Evolutionary conservation across 2,113 vertebrate genomes (phyloP), one percentile per base, ranked within the genome.

Genomic region (Bostrychus sinensis): DNA sequence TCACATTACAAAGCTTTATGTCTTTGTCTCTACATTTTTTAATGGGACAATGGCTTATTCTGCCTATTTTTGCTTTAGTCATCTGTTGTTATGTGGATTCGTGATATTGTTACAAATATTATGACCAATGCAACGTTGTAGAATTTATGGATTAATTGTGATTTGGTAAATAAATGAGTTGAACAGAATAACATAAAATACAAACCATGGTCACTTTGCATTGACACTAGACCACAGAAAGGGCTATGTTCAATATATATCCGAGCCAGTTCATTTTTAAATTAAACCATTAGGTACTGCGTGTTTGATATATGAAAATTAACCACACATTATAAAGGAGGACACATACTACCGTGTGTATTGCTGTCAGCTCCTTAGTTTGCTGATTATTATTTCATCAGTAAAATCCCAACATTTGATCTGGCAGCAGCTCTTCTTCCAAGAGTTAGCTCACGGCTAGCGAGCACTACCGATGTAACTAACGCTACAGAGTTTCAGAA

Each of bases 381-480:
- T 53, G 11, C 7, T 22, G 7, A 7, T 22, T 11, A 2, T 1
- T 5, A 32, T 2, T 3, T 26, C 2, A n/a, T 8, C 9, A 26
- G 19, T 16, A 17, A 55, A 59, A n/a, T 2, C 17, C 48, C 12
- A 7, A 7, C 28, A 20, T 2, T 23, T 8, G 3, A 62, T 7
- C 7, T 23, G 38, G 3, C 16, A 7, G 34, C 16, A 56, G 45
- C 17, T 17, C 19, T n/a, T 17, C 5, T 25, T 14, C 14, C 16
- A 12, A 11, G 2, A 28, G 37, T 7, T 51, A 63, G 14, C 43
- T 36, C 41, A 37, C 34, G 25, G 63, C 50, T 61, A 43, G 10
- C 39, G 53, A 69, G 22, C 20, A 66, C 42, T 19, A n/a, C 64
- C 53, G 46, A 75, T 36, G 5, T 41, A 25, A 63, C 48, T 51